Base-by-base conservation (phyloP, 2,797 vertebrate species). In the Sebastes dallii region DNA sequence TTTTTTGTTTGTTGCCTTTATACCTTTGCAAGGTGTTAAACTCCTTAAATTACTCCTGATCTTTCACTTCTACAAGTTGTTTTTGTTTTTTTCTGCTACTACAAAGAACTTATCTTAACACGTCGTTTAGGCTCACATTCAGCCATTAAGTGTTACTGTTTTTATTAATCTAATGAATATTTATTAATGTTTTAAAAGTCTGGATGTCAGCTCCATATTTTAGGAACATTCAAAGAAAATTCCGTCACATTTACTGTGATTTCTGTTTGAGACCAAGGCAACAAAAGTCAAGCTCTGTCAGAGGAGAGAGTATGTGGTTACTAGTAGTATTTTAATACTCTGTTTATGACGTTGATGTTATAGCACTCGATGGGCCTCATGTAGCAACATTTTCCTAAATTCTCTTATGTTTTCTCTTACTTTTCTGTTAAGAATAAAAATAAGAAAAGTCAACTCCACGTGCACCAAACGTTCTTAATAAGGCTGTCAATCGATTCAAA, bases 1-100 rank as follows among this genome's bases (percentile, higher is more conserved):
- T 36, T 80, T 90, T 46, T 88, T 88, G 81, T 90, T 85, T 84
- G 66, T 55, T 68, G 72, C 74, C 54, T 84, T 74, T 72, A 66
- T 74, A 77, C 62, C 58, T 68, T 68, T 67, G 34, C 46, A 75
- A 75, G 58, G 27, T 80, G 71, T 71, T 75, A 61, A 75, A 64
- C 71, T 85, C 34, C 72, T 90, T 80, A 69, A 88, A 82, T 81
- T 32, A 66, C 68, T 54, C 42, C 52, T 71, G n/a, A 79, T 75
- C 74, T 77, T 78, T 60, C 52, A 65, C 55, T 59, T 46, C 27
- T 65, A 24, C 25, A 46, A 22, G 8, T 34, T 70, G 29, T 13
- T 29, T 67, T 72, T 59, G 1, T 52, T 60, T 27, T 54, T 29
- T 54, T 29, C 18, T 52, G 16, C 34, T 20, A 54, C n/a, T 54